Base-by-base conservation (phyloP, 2,113 vertebrate genomes). In the Clupea harengus region DNA sequence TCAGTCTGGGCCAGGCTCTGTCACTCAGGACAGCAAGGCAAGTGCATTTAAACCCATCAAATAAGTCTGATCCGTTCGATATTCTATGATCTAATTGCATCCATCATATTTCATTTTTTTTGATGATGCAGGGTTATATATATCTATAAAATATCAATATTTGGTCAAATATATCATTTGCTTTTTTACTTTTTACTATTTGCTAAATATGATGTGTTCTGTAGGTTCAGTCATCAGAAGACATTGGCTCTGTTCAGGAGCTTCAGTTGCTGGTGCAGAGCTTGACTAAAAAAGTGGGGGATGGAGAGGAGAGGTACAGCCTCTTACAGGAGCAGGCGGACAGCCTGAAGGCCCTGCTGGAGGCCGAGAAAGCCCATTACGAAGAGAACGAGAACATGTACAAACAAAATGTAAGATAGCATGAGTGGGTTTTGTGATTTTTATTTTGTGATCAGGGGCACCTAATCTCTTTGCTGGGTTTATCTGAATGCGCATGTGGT, bases 221-320 rank as follows among this genome's bases (percentile, higher is more conserved):
- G 52, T 67, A 94, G 93, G 92, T 86, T 47, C 92, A 96, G 86
- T 47, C 89, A 54, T 89, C 86, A 6, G 87, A 86, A 88, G 94
- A 93, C 49, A 84, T 93, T 0, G 91, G 90, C 1, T 92, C 95
- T 0, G 45, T 94, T 57, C 93, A 95, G 87, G 96, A 96, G 87
- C 94, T 97, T 87, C 92, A 96, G 92, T 83, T 94, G 85, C 91
- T 97, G 82, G 92, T 97, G 85, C 94, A 96, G 80, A 96, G 92
- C 83, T 96, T 98, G 81, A 98, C 95, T 83, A 97, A 91, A 92
- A 97, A 97, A 82, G 96, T 98, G 86, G 97, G 93, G 28, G 96
- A 97, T 80, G 94, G 93, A 15, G 97, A 98, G 75, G 97, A 98
- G 89, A 95, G 94, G 20, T 97, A 93, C 92, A 96, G 96, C 82